Conservation (phyloP, 2,888 invertebrate genomes). For the Lasioglossum leucozonium region DNA sequence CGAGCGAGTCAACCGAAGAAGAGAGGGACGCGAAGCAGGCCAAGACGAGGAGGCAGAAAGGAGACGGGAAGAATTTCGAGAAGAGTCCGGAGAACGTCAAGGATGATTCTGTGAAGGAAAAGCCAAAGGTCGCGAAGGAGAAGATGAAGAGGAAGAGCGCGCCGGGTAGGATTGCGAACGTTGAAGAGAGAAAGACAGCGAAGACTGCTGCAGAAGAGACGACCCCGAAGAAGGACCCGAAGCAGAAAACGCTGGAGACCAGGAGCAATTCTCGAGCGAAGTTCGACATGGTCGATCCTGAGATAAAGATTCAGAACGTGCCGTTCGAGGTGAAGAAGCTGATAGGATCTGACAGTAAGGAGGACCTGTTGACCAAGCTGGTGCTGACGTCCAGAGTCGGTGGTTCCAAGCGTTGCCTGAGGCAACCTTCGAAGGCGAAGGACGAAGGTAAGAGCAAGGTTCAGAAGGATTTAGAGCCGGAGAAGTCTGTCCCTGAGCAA, state of each 20-base stretch:
- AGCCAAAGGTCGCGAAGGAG: conserved; percentile 26
- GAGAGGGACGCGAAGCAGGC: conserved; percentile 46
- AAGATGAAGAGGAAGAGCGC: conserved; percentile 49
- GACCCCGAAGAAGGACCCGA: conserved; percentile 36
- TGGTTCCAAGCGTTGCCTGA: conserved; percentile 50
- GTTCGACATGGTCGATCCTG: conserved; percentile 59
- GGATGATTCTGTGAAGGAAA: conserved; percentile 43
- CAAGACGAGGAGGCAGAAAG: conserved; percentile 45
- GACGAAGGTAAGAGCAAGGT: not conserved
- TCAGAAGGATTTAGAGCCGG: conserved; percentile 9
- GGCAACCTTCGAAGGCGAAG: conserved; percentile 53
- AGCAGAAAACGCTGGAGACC: conserved; percentile 52
- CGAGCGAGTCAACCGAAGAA: not conserved
- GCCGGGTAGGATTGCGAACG: conserved; percentile 27
- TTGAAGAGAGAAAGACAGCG: conserved; percentile 23
- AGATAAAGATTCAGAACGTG: conserved; percentile 63
- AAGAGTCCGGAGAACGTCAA: conserved; percentile 20
- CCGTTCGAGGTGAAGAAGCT: conserved; percentile 74
- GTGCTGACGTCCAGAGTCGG: conserved; percentile 60
- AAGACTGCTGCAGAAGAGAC: not conserved
- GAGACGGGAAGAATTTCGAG: conserved; percentile 19
- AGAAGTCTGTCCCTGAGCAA: not conserved
- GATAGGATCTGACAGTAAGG: conserved; percentile 62
- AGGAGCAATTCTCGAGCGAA: conserved; percentile 63
- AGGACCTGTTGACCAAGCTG: conserved; percentile 68